These are phyloP conservation scores for Tauraco erythrolophus DNA, from an alignment of 2,113 vertebrate species.

Conservation along the genomic window DNA sequence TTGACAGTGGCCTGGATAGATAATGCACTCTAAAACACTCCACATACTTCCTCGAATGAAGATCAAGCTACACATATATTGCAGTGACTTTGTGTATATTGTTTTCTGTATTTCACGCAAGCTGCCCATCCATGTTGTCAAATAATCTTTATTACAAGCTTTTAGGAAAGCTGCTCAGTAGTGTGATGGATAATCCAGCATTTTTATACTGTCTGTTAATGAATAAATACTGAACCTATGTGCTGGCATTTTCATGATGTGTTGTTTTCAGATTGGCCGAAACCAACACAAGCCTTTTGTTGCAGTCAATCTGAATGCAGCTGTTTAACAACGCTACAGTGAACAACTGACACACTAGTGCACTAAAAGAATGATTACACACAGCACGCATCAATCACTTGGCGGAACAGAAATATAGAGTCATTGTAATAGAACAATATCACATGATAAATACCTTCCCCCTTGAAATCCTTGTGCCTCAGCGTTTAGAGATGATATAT, in stretches of 20 bases:
- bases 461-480: slow-evolving; percentile 67
- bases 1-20: neutral
- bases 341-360: slow-evolving; percentile 17
- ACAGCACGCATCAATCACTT: slow-evolving; percentile 69
- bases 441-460: slow-evolving; percentile 74
- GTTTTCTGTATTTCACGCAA: neutral
- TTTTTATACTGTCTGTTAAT: neutral
- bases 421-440: slow-evolving; percentile 72
- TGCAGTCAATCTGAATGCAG: slow-evolving; percentile 18
- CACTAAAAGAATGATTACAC: slow-evolving; percentile 67
- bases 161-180: neutral
- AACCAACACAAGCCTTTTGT: neutral
- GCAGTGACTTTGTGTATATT: rapidly evolving
- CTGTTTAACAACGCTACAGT: slow-evolving; percentile 30
- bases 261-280: neutral
- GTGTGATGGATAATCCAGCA: neutral
- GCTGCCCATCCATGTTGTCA: neutral
- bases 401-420: slow-evolving; percentile 68
- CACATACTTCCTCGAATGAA: neutral
- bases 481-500: slow-evolving; percentile 67
- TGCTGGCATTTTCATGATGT: neutral
- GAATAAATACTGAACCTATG: neutral
- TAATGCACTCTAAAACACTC: neutral
- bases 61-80: rapidly evolving
- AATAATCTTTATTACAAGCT: neutral